A percentile compares a stretch with the other conserved stretches of the same genome.
These are phyloP conservation scores for Arenaria interpres DNA, from an alignment of 2,113 vertebrate species.

Conservation along the genomic window DNA sequence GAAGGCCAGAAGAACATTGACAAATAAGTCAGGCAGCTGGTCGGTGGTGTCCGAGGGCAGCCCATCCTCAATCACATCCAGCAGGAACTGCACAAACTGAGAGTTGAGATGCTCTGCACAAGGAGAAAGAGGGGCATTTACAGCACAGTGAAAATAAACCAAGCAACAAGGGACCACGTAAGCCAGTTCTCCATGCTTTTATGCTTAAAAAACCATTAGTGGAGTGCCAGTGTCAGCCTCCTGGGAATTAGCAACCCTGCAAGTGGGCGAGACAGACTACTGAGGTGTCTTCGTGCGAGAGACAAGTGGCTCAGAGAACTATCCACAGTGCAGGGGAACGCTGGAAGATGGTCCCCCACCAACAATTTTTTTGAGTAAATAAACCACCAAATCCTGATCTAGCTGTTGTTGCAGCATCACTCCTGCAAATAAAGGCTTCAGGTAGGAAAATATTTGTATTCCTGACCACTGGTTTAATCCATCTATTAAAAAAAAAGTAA, in stretches of 20 bases:
- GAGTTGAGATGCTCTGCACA: conserved; percentile 91
- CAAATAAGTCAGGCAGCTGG: conserved; percentile 92
- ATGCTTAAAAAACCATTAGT: neutral
- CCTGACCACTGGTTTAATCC: neutral
- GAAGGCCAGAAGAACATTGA: conserved; percentile 92
- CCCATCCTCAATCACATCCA: conserved; percentile 92
- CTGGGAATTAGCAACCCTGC: neutral
- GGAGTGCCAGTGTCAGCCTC: neutral
- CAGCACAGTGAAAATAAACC: neutral
- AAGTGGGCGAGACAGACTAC: neutral
- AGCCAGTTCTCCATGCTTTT: neutral
- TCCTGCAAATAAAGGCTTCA: neutral
- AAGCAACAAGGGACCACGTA: neutral
- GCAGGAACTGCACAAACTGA: conserved; percentile 88
- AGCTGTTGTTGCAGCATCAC: neutral
- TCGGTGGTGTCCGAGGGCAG: conserved; percentile 90
- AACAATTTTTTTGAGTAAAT: neutral
- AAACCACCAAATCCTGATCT: neutral
- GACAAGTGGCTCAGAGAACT: neutral
- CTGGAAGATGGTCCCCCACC: neutral
- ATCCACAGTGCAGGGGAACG: neutral
- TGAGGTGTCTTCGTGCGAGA: neutral
- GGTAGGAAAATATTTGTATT: neutral
- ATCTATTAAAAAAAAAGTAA: neutral
- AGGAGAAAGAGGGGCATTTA: conserved; percentile 26